Evolutionary conservation across 2,888 invertebrate genomes (phyloP).

Genomic region (Aleiodes leptofemur): DNA sequence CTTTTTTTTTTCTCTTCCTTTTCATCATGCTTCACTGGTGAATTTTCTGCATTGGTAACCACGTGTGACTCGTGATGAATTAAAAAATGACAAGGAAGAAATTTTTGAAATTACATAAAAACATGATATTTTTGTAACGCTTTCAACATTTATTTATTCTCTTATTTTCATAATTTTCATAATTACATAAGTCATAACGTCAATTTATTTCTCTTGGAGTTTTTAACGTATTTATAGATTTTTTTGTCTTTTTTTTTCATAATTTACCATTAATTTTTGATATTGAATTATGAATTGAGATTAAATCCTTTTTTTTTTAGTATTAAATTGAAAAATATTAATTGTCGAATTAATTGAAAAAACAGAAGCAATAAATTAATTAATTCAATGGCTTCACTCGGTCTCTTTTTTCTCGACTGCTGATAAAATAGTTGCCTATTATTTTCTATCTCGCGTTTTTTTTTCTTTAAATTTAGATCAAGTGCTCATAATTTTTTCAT

Average conservation of each 20-base stretch:
- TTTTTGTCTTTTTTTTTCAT: slow-evolving; percentile 33
- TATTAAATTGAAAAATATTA: slow-evolving; percentile 40
- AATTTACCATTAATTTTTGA: slow-evolving; percentile 45
- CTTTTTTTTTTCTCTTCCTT: slow-evolving; percentile 10
- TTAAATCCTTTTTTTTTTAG: slow-evolving; percentile 41
- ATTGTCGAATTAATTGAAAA: slow-evolving; percentile 9
- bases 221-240: slow-evolving; percentile 2
- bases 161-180: slow-evolving; percentile 23
- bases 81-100: background rate
- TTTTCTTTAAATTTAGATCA: background rate
- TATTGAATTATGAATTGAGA: slow-evolving; percentile 52
- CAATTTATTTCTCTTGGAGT: background rate
- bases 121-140: slow-evolving; percentile 10
- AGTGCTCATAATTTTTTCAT: too few relatives aligned
- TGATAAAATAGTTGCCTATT: slow-evolving; percentile 21
- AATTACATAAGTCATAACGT: slow-evolving; percentile 26
- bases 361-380: slow-evolving; percentile 10
- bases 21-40: slow-evolving; percentile 12
- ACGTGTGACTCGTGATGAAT: slow-evolving; percentile 37
- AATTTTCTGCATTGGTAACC: slow-evolving; percentile 37
- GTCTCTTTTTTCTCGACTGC: slow-evolving; percentile 6
- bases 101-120: slow-evolving; percentile 4
- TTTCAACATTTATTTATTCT: slow-evolving; percentile 32
- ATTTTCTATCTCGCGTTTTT: background rate
- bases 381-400: background rate